phyloP scores from a whole-genome alignment of 1,140 invertebrate genomes.

The Drosophila bipectinata region DNA sequence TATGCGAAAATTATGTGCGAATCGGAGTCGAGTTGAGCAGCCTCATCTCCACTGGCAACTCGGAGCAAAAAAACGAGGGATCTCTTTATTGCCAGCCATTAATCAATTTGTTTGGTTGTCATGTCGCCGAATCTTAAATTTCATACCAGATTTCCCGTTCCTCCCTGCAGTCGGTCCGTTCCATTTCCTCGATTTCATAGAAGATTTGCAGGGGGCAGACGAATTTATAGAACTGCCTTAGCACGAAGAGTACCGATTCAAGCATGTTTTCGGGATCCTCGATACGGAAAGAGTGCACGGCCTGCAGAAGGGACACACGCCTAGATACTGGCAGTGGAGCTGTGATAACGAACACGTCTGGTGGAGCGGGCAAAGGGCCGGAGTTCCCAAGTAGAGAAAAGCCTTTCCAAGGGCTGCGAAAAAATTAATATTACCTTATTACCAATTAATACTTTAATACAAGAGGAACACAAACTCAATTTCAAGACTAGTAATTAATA shows the following conservation, averaged over 20 bases:
- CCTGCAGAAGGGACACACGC: conserved; percentile 14
- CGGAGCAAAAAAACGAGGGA: conserved; percentile 22
- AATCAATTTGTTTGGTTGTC: conserved; percentile 66
- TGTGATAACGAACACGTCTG: conserved; percentile 16
- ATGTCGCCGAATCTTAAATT: conserved; percentile 35
- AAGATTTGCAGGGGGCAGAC: conserved; percentile 56
- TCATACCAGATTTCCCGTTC: conserved; percentile 48
- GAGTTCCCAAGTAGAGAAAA: conserved; percentile 50
- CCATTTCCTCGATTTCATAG: conserved; percentile 52
- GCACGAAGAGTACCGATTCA: conserved; percentile 46
- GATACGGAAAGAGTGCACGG: conserved; percentile 9
- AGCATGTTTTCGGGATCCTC: conserved; percentile 27
- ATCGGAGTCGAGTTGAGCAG: conserved; percentile 44
- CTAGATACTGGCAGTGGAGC: conserved; percentile 33
- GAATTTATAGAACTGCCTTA: conserved; percentile 51
- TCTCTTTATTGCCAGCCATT: conserved; percentile 63
- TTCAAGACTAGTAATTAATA: not conserved
- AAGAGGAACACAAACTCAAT: no score
- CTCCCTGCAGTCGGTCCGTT: not conserved
- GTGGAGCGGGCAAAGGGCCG: conserved; percentile 32
- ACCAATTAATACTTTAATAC: not conserved
- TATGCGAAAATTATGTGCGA: conserved; percentile 79
- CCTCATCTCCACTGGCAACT: conserved; percentile 21
- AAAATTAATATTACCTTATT: not conserved
- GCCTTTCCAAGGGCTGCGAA: conserved; percentile 37